Evolutionary conservation across 1,140 invertebrate species (phyloP), one percentile per base, ranked within the genome.

Genomic region (Orchesella cincta): DNA sequence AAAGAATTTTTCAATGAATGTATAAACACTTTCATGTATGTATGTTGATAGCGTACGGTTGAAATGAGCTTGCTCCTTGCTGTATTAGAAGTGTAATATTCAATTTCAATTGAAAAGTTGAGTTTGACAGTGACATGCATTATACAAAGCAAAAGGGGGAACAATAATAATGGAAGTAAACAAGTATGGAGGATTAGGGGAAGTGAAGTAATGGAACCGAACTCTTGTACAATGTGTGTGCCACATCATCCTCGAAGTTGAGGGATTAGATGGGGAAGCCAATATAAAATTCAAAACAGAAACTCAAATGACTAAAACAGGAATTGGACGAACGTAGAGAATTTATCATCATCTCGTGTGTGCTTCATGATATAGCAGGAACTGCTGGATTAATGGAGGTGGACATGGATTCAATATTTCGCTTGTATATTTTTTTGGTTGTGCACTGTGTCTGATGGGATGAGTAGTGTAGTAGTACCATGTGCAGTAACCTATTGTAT

Each of bases 221-320:
- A 46, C 39, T 20, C 8, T 12, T 46, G 20, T 12, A 46, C 39
- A 46, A 46, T 12, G 20, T 46, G 20, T 8, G 39, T 12, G 8
- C 20, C 39, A 20, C 39, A 20, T 46, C 39, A 46, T 8, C 39
- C 39, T 46, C 8, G 39, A 12, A 8, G 39, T 46, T 20, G 39
- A 46, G 20, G 39, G 39, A 46, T 46, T 46, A 46, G 8, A 46
- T 46, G 39, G 39, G 52, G 52, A 57, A 57, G 14, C 23, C 52
- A 57, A 57, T n/a, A 57, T 57, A 57, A 57, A 57, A 57, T 57
- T 57, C 3, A 57, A 57, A 46, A 46, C 20, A 12, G 39, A 46
- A 46, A 46, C 8, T 46, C 39, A 20, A 46, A 8, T 46, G 39
- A 46, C 39, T 46, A 20, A 46, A 46, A 46, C 39, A 46, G 39